Conservation (phyloP, 2,888 invertebrate genomes). For the Macrosiphum euphorbiae region DNA sequence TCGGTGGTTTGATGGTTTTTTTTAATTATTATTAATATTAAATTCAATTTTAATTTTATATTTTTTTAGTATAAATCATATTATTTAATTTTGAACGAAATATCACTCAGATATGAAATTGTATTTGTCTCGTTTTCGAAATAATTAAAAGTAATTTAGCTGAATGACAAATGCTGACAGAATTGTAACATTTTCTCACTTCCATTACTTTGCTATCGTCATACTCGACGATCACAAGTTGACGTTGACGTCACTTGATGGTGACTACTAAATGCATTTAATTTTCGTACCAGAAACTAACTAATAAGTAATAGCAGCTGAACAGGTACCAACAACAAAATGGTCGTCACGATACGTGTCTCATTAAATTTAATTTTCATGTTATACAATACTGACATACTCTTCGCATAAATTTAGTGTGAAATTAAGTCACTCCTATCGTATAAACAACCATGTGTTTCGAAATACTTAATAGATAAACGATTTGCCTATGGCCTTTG, state of each 20-base stretch:
- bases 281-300: neutral
- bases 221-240: neutral
- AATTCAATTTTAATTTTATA: neutral
- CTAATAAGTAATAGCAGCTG: neutral
- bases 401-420: neutral
- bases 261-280: neutral
- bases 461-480: neutral
- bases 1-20: neutral
- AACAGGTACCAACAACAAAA: neutral
- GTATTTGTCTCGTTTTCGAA: neutral
- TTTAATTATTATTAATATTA: neutral
- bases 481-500: neutral
- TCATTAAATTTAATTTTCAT: neutral
- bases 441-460: neutral
- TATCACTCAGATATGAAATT: neutral
- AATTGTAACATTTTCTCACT: neutral
- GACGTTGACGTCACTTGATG: neutral
- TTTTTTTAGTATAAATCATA: neutral
- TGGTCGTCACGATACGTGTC: neutral
- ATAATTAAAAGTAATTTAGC: constrained; percentile 29
- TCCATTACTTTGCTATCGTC: neutral
- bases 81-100: neutral
- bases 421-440: neutral
- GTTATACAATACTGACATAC: neutral
- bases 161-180: neutral